phyloP scores from a whole-genome alignment of 2,888 invertebrate genomes.

The Drosophila anomalipes region DNA sequence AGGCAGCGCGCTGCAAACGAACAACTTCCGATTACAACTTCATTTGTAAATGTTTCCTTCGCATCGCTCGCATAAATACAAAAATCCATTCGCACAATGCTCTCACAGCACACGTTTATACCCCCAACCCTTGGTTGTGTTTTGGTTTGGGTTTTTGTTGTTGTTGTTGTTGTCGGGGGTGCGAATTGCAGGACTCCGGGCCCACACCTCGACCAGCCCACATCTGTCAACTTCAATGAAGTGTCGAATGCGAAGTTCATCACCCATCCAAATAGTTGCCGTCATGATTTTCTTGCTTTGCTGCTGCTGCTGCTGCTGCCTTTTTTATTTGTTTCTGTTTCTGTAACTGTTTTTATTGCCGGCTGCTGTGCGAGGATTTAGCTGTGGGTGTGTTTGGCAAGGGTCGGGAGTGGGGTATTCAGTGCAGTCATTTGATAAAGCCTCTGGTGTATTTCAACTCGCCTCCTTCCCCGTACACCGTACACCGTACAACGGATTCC shows the following conservation, averaged over 20 bases:
- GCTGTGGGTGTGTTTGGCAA: slow-evolving; percentile 13
- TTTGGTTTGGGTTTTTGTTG: slow-evolving; percentile 17
- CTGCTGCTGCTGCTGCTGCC: slow-evolving; percentile 1
- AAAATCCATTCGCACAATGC: slow-evolving; percentile 52
- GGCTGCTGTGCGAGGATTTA: slow-evolving; percentile 73
- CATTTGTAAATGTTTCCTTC: slow-evolving; percentile 83
- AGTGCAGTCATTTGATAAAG: slow-evolving; percentile 56
- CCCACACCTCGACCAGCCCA: slow-evolving; percentile 60
- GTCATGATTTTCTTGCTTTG: slow-evolving; percentile 49
- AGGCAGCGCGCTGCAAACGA: slow-evolving; percentile 76
- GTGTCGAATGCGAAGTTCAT: slow-evolving; percentile 82
- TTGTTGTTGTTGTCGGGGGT: slow-evolving; percentile 46
- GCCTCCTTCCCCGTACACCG: background rate
- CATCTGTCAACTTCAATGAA: slow-evolving; percentile 84
- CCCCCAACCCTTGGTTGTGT: background rate
- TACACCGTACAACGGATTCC: background rate
- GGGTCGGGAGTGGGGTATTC: background rate
- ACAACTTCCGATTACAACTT: slow-evolving; percentile 85
- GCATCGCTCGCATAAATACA: slow-evolving; percentile 71
- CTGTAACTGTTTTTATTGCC: slow-evolving; percentile 74
- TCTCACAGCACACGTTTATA: slow-evolving; percentile 17
- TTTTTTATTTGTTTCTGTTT: slow-evolving; percentile 41
- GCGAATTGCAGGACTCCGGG: slow-evolving; percentile 27
- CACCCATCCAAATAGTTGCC: slow-evolving; percentile 73
- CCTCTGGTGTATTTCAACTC: slow-evolving; percentile 70